Base-by-base conservation (phyloP, 2,113 vertebrate species). In the Daphoenositta chrysoptera region DNA sequence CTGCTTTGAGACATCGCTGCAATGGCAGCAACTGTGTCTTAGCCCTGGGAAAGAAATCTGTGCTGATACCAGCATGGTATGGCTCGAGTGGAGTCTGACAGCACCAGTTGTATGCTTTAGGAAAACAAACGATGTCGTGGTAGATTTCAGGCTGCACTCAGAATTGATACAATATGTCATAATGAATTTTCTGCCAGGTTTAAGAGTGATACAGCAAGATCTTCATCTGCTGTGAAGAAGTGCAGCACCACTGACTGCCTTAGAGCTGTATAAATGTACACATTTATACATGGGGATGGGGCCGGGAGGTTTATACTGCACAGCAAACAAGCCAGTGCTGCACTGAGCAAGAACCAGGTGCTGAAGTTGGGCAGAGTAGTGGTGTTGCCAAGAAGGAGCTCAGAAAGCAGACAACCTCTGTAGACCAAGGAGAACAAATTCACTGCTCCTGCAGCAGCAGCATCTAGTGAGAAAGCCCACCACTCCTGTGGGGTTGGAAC, bases 121-220 rank as follows among this genome's bases (percentile, higher is more conserved):
- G 66, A 90, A 94, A 88, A 90, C 85, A 92, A 93, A 92, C 56
- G 39, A 47, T 39, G 15, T 77, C 2, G 1, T 72, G 50, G 58
- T 61, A 79, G 66, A 85, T 91, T 87, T 95, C 91, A 80, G 23
- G 53, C 92, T 88, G 85, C 3, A 31, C 58, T 83, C 7, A 5
- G 93, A 85, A 95, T 88, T 83, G 71, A 61, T 91, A 56, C 83
- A 78, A 31, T 83, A 64, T 83, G 72, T 95, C 86, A 78, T 84
- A 71, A 8, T 56, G 80, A 81, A 83, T 96, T 87, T 93, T 94
- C 91, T 94, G 83, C 68, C 68, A 83, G 86, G 53, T 81, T 87
- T 88, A 63, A 69, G 92, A 83, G 83, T 51, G 63, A 77, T 80
- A 44, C 1, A 4, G 33, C 50, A 69, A 73, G 47, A 78, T 90